Conservation (phyloP, 2,113 vertebrate genomes). For the Cathartes aura region DNA sequence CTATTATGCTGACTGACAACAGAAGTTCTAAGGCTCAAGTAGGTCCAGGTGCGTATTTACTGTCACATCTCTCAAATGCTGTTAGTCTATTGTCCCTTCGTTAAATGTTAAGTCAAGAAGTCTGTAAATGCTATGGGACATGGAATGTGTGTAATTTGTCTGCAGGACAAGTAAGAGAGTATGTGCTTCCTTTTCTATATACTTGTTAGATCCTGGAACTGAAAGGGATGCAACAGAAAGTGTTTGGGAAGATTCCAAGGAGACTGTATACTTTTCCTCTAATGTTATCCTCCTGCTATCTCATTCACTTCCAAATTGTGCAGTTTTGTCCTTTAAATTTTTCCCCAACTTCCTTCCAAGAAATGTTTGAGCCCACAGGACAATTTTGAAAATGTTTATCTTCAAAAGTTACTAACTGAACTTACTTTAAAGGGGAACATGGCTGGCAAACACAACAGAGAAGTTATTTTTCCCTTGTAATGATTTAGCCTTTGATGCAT, state of each 20-base stretch:
- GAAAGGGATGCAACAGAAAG: background rate
- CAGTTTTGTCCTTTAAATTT: background rate
- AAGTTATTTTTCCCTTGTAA: constrained; percentile 45
- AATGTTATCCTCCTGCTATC: background rate
- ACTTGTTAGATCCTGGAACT: background rate
- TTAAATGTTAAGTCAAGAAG: background rate
- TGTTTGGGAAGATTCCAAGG: background rate
- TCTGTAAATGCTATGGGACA: background rate
- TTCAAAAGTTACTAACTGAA: constrained; percentile 26
- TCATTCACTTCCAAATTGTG: constrained; percentile 8
- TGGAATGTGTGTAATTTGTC: background rate
- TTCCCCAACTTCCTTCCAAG: background rate
- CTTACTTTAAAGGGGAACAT: constrained; percentile 10
- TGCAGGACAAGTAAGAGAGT: background rate
- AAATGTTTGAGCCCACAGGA: background rate
- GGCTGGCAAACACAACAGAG: constrained; percentile 44
- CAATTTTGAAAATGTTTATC: constrained; percentile 40
- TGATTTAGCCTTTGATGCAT: constrained; percentile 65
- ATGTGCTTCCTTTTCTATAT: background rate
- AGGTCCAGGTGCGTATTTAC: background rate
- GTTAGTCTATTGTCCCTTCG: background rate
- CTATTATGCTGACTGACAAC: background rate
- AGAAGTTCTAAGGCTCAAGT: background rate
- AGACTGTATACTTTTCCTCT: background rate
- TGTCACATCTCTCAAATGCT: background rate